These are phyloP conservation scores for Tyto alba DNA, from an alignment of 2,113 vertebrate genomes.

Conservation along the genomic window DNA sequence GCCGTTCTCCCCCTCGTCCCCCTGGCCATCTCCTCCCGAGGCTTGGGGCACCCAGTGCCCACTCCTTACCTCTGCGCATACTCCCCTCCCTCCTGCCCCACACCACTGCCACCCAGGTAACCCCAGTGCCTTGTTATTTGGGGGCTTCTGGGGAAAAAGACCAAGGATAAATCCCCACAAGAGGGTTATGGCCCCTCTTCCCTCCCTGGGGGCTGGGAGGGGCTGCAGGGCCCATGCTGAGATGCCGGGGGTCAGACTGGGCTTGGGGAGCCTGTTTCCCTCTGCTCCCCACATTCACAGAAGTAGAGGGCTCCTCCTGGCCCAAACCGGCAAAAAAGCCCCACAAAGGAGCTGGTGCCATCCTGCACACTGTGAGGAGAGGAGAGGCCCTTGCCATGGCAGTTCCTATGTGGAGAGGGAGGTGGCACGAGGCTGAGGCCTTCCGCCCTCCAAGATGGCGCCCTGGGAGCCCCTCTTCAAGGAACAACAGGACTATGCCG, in stretches of 20 bases:
- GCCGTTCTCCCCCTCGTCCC: accelerated
- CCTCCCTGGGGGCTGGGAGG: background rate
- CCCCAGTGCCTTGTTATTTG: background rate
- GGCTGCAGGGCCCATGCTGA: accelerated
- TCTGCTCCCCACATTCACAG: background rate
- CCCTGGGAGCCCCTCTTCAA: background rate
- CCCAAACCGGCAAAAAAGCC: accelerated
- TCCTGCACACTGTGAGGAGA: background rate
- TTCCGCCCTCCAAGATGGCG: background rate
- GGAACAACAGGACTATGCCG: accelerated
- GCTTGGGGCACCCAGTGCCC: accelerated
- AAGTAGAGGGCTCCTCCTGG: background rate
- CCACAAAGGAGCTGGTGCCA: accelerated
- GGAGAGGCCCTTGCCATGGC: accelerated
- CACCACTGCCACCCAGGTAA: accelerated
- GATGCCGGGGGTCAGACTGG: accelerated
- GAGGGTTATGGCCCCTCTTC: background rate
- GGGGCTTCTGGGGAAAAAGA: background rate
- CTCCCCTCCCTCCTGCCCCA: accelerated
- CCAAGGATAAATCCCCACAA: background rate
- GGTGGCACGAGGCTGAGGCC: background rate
- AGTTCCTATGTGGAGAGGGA: background rate
- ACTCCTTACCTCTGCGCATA: background rate
- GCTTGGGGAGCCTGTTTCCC: accelerated
- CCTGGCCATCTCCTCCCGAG: accelerated